Conservation (phyloP, 2,113 vertebrate species). For the Cottus gobio region DNA sequence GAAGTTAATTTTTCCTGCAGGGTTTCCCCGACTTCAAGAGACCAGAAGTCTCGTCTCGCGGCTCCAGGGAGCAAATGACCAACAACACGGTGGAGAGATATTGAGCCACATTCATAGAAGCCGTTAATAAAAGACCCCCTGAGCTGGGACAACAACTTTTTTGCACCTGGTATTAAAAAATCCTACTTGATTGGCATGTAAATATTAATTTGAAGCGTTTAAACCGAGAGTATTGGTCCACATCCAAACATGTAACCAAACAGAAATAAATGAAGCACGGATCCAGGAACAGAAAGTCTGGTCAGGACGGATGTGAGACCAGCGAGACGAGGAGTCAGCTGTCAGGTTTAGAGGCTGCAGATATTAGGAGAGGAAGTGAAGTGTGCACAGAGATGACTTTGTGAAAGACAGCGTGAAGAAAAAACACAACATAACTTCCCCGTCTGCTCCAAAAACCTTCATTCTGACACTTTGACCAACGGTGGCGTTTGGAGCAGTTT, state of each 20-base stretch:
- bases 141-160: too few relatives aligned
- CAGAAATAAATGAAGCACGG: constrained; percentile 36
- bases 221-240: neutral
- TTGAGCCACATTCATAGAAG: too few relatives aligned
- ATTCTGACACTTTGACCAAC: neutral
- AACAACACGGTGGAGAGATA: too few relatives aligned
- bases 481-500: neutral
- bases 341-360: constrained; percentile 32
- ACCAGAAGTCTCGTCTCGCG: too few relatives aligned
- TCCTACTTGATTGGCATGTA: neutral
- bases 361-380: constrained; percentile 30
- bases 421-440: neutral
- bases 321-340: constrained; percentile 48
- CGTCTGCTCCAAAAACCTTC: neutral
- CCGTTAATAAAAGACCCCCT: too few relatives aligned
- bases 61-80: too few relatives aligned
- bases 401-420: constrained; percentile 7
- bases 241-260: constrained; percentile 12
- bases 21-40: too few relatives aligned
- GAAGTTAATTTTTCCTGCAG: too few relatives aligned
- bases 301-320: constrained; percentile 41
- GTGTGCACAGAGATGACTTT: constrained; percentile 7
- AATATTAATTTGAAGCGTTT: too few relatives aligned
- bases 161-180: neutral
- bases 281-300: neutral